phyloP scores from a whole-genome alignment of 2,113 vertebrate species.

The Phyllostomus hastatus region DNA sequence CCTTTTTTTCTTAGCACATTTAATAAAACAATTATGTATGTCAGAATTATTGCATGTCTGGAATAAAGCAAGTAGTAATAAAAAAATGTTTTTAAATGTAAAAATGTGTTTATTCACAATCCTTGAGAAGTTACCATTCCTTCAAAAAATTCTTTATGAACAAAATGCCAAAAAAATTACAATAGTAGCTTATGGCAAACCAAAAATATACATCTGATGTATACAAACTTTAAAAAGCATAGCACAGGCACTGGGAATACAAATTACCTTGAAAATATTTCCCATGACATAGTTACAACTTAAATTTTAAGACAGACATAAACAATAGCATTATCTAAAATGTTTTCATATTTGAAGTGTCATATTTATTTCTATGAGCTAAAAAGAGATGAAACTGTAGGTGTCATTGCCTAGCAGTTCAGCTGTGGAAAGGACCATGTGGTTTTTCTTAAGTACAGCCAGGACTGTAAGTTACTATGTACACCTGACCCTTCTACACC shows the following conservation, averaged over 20 bases:
- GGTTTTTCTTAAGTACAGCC: conserved; percentile 44
- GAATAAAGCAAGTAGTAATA: conserved; percentile 28
- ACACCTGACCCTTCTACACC: conserved; percentile 56
- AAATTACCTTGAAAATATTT: conserved; percentile 60
- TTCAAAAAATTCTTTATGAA: conserved; percentile 75
- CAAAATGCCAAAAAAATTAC: conserved; percentile 72
- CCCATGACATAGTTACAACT: conserved; percentile 55
- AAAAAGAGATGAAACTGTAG: conserved; percentile 47
- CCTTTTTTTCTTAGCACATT: not conserved
- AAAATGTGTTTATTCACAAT: conserved; percentile 81
- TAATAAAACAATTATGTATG: not conserved
- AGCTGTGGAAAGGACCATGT: conserved; percentile 32
- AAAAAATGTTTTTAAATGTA: conserved; percentile 66
- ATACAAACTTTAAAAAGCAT: conserved; percentile 80
- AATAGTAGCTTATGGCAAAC: conserved; percentile 77
- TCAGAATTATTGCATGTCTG: not conserved
- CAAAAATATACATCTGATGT: conserved; percentile 81
- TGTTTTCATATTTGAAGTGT: conserved; percentile 51
- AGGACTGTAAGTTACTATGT: conserved; percentile 53
- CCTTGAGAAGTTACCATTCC: conserved; percentile 72
- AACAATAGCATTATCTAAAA: conserved; percentile 52
- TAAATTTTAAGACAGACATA: conserved; percentile 63
- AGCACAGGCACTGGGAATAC: conserved; percentile 74
- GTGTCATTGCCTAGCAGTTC: conserved; percentile 32
- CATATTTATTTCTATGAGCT: conserved; percentile 44